These are phyloP conservation scores for Phymatocera aterrima DNA, from an alignment of 2,888 invertebrate genomes.

Conservation along the genomic window DNA sequence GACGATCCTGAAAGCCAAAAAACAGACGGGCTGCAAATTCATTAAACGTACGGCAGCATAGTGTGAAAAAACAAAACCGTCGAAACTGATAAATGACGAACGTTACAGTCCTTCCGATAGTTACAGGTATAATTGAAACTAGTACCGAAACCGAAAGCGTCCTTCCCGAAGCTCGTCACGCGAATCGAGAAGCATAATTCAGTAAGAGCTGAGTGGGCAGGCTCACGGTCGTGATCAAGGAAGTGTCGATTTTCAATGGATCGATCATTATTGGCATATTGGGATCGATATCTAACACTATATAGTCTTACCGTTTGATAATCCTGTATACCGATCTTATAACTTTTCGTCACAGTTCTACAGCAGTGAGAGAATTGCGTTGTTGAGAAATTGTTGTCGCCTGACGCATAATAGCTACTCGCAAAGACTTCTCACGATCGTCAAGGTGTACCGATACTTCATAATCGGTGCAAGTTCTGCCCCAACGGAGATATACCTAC, in stretches of 20 bases:
- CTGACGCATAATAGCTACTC: constrained; percentile 6
- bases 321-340: not conserved
- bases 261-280: not conserved
- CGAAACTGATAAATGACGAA: not conserved
- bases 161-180: constrained; percentile 38
- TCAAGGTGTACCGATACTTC: constrained; percentile 30
- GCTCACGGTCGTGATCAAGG: constrained; percentile 32
- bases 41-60: no score
- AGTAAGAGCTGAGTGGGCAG: not conserved
- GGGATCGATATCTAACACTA: not conserved
- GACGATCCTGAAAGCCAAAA: no score
- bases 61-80: not conserved
- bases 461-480: constrained; percentile 39
- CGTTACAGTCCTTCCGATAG: not conserved
- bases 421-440: constrained; percentile 25
- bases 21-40: no score
- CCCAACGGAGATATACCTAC: no score
- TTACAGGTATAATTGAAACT: not conserved
- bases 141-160: constrained; percentile 39
- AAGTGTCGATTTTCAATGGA: constrained; percentile 9
- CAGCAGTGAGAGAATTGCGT: not conserved
- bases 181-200: constrained; percentile 15
- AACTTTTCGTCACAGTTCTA: not conserved
- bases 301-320: not conserved
- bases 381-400: constrained; percentile 3